Conservation (phyloP, 2,797 vertebrate genomes). For the Aplochiton taeniatus region DNA sequence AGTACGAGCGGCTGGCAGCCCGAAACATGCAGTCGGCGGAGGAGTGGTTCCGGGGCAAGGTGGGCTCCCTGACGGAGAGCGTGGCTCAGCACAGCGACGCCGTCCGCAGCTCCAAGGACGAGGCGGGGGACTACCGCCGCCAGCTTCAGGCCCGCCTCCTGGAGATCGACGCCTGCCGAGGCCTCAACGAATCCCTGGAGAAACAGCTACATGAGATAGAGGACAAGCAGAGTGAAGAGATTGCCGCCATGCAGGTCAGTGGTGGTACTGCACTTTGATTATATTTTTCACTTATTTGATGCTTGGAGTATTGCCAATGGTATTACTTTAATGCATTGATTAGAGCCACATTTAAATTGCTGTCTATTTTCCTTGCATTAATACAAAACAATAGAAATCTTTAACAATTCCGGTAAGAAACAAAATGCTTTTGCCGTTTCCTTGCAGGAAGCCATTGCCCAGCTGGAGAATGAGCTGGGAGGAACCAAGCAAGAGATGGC, state of each 20-base stretch:
- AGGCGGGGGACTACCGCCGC: conserved; percentile 89
- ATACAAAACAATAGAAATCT: neutral
- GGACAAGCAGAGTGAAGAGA: conserved; percentile 91
- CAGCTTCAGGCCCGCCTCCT: conserved; percentile 90
- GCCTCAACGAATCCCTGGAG: conserved; percentile 90
- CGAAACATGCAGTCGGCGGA: conserved; percentile 96
- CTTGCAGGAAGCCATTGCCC: conserved; percentile 86
- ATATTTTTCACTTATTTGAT: neutral
- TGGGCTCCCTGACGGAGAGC: conserved; percentile 89
- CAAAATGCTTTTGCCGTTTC: neutral
- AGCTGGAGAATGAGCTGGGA: conserved; percentile 88
- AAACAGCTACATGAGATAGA: conserved; percentile 91
- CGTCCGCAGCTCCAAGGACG: conserved; percentile 87
- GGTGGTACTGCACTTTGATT: neutral
- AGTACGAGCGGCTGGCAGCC: conserved; percentile 95
- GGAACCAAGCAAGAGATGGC: conserved; percentile 96
- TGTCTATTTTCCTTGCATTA: neutral
- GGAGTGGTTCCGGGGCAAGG: conserved; percentile 94
- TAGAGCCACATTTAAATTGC: too few species aligned
- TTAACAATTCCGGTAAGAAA: too few species aligned
- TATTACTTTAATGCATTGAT: too few species aligned
- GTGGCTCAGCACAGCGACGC: conserved; percentile 90
- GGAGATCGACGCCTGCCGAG: conserved; percentile 91
- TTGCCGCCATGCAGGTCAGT: conserved; percentile 87
- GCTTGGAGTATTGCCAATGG: too few species aligned